Conservation (phyloP, 2,888 invertebrate genomes). For the Andrena camellia region DNA sequence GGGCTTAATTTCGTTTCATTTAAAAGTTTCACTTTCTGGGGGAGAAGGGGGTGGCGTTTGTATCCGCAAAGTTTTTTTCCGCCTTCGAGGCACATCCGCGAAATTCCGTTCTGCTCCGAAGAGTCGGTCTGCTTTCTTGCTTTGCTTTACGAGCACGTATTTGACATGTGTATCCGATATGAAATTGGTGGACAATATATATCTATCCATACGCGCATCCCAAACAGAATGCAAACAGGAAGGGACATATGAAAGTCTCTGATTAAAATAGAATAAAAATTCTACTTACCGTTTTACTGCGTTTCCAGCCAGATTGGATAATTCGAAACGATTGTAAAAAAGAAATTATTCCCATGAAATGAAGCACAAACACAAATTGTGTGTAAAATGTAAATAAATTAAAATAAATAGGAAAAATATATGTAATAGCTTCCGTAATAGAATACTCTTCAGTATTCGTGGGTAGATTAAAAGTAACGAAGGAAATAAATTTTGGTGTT, state of each 20-base stretch:
- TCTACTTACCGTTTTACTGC: not conserved
- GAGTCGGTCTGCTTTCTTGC: conserved; percentile 26
- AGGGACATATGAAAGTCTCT: conserved; percentile 11
- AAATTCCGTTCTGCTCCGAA: conserved; percentile 22
- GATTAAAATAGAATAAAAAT: conserved; percentile 21
- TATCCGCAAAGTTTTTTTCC: conserved; percentile 31
- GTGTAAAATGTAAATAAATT: too few relatives aligned
- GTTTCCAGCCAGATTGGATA: not conserved
- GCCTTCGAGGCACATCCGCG: conserved; percentile 16
- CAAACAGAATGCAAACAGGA: conserved; percentile 34
- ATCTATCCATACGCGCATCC: conserved; percentile 42
- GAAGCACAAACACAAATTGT: too few relatives aligned
- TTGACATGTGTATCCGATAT: conserved; percentile 64
- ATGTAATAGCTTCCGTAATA: too few relatives aligned
- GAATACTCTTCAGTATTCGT: too few relatives aligned
- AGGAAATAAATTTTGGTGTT: too few relatives aligned
- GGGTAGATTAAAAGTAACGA: too few relatives aligned
- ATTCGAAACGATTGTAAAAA: not conserved
- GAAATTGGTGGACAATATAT: conserved; percentile 63
- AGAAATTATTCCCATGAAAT: too few relatives aligned
- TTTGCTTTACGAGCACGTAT: conserved; percentile 64
- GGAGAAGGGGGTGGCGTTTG: not conserved
- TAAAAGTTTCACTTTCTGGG: conserved; percentile 24
- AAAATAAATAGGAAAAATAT: too few relatives aligned
- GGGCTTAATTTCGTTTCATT: conserved; percentile 39